Base-by-base conservation (phyloP, 2,888 invertebrate species). In the Tachina fera region DNA sequence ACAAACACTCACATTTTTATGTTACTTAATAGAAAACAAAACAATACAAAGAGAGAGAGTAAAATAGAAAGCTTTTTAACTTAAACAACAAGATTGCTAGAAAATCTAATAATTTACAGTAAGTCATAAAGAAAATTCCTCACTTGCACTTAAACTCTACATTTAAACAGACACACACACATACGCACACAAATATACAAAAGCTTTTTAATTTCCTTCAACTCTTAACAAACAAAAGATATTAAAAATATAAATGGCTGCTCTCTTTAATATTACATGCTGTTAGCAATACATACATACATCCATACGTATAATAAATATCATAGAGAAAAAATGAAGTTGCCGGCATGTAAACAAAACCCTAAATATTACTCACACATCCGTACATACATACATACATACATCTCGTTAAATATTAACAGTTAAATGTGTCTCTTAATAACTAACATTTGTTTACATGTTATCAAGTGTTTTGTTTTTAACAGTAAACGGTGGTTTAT, bases 391-490 rank as follows among this genome's bases (percentile, higher is more conserved):
- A 31, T 6, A 31, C 31, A 31, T 6, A 31, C 5, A 31, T 31
- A 31, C 31, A 31, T 31, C 31, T 31, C 31, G 31, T 31, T 31
- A 31, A 31, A 31, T 31, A 31, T 31, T 31, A 31, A 31, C 31
- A 6, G 31, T 9, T 56, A 9, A 43, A 19, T 3, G 22, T 22
- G 5, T 49, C 49, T 22, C 14, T 53, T 14, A 61, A 56, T 3
- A 47, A 11, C 9, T 41, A 63, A 79, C 71, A 79, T 71, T 79
- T 79, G 63, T 79, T 79, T 72, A 79, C 63, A 79, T 72, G 53
- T 47, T 78, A 65, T 31, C 47, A 49, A 70, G 10, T 31, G 16
- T 19, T 74, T 60, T 31, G 31, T 31, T n/a, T 10, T 11, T 47
- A 9, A 45, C 39, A 60, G 22, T 39, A 53, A 53, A 53, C 6